Evolutionary conservation across 2,113 vertebrate genomes (phyloP), one percentile per base, ranked within the genome.

Genomic region (Siniperca knerii): DNA sequence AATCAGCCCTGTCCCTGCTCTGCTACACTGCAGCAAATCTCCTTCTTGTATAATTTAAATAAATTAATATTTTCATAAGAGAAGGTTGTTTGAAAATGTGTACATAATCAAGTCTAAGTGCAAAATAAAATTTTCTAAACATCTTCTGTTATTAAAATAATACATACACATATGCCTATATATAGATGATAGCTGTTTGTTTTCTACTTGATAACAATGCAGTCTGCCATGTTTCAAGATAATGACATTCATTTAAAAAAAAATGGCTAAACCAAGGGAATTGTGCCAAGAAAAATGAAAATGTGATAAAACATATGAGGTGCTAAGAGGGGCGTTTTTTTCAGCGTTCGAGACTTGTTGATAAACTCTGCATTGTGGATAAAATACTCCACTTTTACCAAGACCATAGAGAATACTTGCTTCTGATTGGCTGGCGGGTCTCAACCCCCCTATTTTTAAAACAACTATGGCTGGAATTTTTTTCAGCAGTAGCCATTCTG

Each of bases 191-290:
- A 6, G 54, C 10, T 13, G 20, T 21, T 20, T 44, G 23, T 13
- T 68, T 37, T 54, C 6, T 79, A 18, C 8, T 60, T 4, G 3
- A 67, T 54, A 29, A 25, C 1, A 37, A 42, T 37, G 42, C 73
- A 25, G 66, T 50, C 58, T 50, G 54, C 18, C 16, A 18, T 50
- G 20, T 82, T 82, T 79, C 50, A 37, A 75, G 58, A 75, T 89
- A 62, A 82, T 76, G 48, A 40, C 42, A 11, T 7, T 65, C 25
- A 18, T 72, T 77, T 35, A 6, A 29, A 4, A 78, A 65, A 8
- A 25, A 52, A 29, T 61, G 7, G 6, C 2, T 37, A 23, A 65
- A 55, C 40, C 25, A 35, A 48, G 23, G 21, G 7, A 66, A 15
- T 0, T 40, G 40, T 16, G 50, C 58, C 42, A 46, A 70, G 48